Evolutionary conservation across 2,888 invertebrate genomes (phyloP), one percentile per base, ranked within the genome.

Genomic region (Lissonota sp.): DNA sequence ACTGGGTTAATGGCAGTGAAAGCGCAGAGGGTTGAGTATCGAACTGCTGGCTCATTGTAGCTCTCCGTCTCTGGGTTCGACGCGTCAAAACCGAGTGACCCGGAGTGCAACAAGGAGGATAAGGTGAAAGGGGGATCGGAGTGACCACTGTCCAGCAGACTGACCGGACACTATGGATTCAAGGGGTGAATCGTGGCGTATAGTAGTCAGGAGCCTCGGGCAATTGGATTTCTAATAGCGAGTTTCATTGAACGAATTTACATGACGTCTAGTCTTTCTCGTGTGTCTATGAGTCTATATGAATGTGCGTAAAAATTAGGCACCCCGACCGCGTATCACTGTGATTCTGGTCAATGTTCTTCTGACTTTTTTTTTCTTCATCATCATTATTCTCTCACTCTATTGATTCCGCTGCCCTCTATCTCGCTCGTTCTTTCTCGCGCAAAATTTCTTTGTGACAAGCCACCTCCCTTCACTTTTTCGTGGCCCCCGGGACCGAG

Each of bases 171-270:
- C 74, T 79, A 62, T 39, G 55, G 67, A 75, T 39, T 26, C 42
- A 49, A 67, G 75, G 80, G 80, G 71, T 71, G 74, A 6, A 55
- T 60, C 62, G 57, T 42, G 55, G 69, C 57, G 77, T 70, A 73
- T 70, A 37, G 67, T 3, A 70, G 71, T 40, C 26, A 12, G n/a
- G 51, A 14, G 64, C 82, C 74, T 75, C 67, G 53, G 79, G 82
- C 82, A 49, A 75, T 79, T 60, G 75, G 79, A 71, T 66, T 62
- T 79, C 75, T 69, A 75, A 79, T 82, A 75, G 67, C 75, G 72
- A 82, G 71, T 82, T 82, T 79, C 82, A 82, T 79, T 79, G 79
- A 75, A 79, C 81, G 74, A 16, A 63, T 71, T 26, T 26, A 26
- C 26, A 26, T 26, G 26, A 26, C 53, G 78, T 79, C 79, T 75